A percentile compares a stretch with the other conserved stretches of the same genome.
phyloP scores from a whole-genome alignment of 1,140 invertebrate genomes.

The Drosophila sturtevanti region DNA sequence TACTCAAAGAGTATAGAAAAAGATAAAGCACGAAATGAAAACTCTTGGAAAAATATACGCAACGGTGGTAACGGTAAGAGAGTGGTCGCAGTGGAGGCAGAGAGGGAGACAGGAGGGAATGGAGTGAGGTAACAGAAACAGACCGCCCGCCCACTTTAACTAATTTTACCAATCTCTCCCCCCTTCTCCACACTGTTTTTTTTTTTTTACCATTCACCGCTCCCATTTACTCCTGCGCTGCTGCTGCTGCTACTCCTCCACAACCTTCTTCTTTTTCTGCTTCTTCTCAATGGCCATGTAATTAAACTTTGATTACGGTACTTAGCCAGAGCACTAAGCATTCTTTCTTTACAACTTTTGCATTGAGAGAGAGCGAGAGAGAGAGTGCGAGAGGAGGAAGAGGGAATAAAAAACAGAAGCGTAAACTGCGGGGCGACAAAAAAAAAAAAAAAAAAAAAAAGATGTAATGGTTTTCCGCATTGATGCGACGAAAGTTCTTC shows the following conservation, averaged over 20 bases:
- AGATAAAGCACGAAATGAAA: slow-evolving; percentile 65
- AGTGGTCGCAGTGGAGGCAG: no score
- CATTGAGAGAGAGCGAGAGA: slow-evolving; percentile 5
- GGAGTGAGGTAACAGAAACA: no score
- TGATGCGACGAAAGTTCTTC: slow-evolving; percentile 27
- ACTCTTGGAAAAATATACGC: slow-evolving; percentile 18
- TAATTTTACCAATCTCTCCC: slow-evolving; percentile 10
- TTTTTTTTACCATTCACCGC: background rate
- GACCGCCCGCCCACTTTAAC: background rate
- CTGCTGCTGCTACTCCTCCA: slow-evolving; percentile 16
- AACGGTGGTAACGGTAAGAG: no score
- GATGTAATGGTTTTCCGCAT: slow-evolving; percentile 10
- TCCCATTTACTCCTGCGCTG: slow-evolving; percentile 17
- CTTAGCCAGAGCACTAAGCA: slow-evolving; percentile 72
- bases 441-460: background rate
- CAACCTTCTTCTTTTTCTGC: slow-evolving; percentile 14
- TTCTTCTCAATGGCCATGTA: slow-evolving; percentile 67
- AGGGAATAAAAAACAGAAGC: slow-evolving; percentile 5
- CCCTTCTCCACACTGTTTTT: no score
- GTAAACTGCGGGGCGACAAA: background rate
- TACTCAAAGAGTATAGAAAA: slow-evolving; percentile 58
- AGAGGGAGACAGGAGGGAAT: no score
- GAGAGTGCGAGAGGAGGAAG: slow-evolving; percentile 1
- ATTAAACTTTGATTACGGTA: slow-evolving; percentile 81
- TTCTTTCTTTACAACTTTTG: slow-evolving; percentile 46